A percentile compares a stretch with the other conserved stretches of the same genome.
Evolutionary conservation across 2,797 vertebrate genomes (phyloP).

Genomic region (Prionace glauca): DNA sequence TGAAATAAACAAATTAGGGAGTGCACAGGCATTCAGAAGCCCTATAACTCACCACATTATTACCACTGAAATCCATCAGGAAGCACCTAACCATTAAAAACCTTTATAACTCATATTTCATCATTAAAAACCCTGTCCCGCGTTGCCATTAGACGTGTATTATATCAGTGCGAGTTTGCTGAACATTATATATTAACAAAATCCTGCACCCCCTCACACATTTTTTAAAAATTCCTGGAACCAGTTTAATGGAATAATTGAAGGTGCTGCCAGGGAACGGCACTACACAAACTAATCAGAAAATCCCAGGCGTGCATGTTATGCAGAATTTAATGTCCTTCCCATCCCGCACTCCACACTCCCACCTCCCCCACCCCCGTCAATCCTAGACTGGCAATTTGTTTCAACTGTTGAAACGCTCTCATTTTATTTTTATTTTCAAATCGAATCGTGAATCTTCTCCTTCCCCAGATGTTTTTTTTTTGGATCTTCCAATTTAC

Average conservation of each 20-base stretch:
- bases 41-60: background rate
- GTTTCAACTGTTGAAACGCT: background rate
- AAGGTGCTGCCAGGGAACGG: background rate
- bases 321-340: background rate
- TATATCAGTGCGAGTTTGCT: background rate
- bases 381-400: no score
- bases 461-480: background rate
- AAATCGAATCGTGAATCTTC: background rate
- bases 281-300: background rate
- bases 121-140: background rate
- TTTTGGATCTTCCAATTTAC: background rate
- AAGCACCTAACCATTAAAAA: background rate
- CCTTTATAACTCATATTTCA: background rate
- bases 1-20: background rate
- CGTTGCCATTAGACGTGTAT: no score
- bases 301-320: background rate
- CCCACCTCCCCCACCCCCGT: background rate
- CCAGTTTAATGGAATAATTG: constrained; percentile 10
- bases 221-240: background rate
- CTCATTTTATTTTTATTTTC: background rate
- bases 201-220: background rate
- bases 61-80: no score
- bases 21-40: no score
- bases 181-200: background rate
- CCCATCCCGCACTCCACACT: background rate